Conservation (phyloP, 2,113 vertebrate genomes). For the Cacatua alba region DNA sequence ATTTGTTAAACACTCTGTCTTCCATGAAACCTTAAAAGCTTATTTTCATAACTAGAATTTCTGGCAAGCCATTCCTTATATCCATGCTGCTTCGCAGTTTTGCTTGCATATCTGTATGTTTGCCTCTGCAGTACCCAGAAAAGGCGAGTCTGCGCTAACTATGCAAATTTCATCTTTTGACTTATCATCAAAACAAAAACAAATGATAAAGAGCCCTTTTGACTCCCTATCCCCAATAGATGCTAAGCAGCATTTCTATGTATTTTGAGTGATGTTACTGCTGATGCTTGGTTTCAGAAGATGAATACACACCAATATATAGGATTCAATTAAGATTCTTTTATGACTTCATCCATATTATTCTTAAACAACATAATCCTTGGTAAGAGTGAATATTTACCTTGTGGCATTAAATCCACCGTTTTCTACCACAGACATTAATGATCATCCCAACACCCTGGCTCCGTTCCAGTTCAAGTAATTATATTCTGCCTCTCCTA, state of each 20-base stretch:
- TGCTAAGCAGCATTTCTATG: background rate
- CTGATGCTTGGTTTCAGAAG: slow-evolving; percentile 32
- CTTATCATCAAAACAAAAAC: background rate
- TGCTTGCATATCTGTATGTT: background rate
- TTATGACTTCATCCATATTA: slow-evolving; percentile 48
- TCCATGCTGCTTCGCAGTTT: background rate
- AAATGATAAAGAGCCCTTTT: background rate
- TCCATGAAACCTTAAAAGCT: background rate
- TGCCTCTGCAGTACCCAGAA: background rate
- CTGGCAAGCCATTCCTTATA: background rate
- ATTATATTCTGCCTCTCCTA: slow-evolving; percentile 60
- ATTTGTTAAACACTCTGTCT: background rate
- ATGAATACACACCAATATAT: slow-evolving; percentile 7
- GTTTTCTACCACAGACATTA: slow-evolving; percentile 46
- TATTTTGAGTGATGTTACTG: background rate
- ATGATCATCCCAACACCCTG: slow-evolving; percentile 52
- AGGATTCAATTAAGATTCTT: slow-evolving; percentile 47
- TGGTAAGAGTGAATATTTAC: slow-evolving; percentile 55
- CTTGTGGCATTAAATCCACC: slow-evolving; percentile 39
- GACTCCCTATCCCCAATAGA: background rate
- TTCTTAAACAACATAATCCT: slow-evolving; percentile 43
- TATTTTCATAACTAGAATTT: background rate
- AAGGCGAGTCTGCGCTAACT: background rate
- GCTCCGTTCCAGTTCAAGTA: slow-evolving; percentile 53
- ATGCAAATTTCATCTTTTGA: background rate